These are phyloP conservation scores for Melanotaenia maccullochi DNA, from an alignment of 2,797 vertebrate species.

Conservation along the genomic window DNA sequence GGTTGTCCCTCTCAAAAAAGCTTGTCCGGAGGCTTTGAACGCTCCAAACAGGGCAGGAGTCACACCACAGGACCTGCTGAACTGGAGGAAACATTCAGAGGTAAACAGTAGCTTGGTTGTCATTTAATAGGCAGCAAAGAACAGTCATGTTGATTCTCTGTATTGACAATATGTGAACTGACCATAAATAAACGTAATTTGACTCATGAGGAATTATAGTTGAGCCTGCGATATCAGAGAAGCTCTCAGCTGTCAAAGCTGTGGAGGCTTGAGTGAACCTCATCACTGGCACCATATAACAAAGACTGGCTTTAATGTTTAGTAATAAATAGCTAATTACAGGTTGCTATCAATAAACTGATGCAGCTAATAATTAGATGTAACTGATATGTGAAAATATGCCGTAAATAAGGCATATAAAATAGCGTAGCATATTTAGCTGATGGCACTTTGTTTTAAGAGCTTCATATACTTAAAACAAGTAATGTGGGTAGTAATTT, in stretches of 20 bases:
- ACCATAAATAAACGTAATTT: not conserved
- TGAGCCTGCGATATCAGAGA: not conserved
- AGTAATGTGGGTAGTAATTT: no score
- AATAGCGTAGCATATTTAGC: no score
- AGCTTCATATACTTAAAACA: not conserved
- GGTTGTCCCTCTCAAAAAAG: slow-evolving; percentile 84
- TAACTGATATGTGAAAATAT: not conserved
- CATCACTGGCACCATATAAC: not conserved
- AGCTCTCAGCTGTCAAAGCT: not conserved
- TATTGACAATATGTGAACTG: not conserved
- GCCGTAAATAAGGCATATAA: no score
- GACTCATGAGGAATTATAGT: not conserved
- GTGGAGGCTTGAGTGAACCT: not conserved
- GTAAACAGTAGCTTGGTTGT: slow-evolving; percentile 47
- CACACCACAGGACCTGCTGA: slow-evolving; percentile 86
- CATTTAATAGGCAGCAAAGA: not conserved
- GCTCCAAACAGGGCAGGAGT: slow-evolving; percentile 84
- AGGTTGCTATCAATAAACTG: not conserved
- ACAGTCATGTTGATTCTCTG: not conserved
- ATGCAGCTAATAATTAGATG: not conserved
- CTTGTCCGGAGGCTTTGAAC: slow-evolving; percentile 83
- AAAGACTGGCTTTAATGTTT: not conserved
- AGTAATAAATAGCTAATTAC: not conserved
- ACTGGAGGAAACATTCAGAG: slow-evolving; percentile 73
- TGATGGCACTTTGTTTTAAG: not conserved